Conservation (phyloP, 37 sponge, comb jelly and placozoan genomes). For the Cliona cf. orientalis region DNA sequence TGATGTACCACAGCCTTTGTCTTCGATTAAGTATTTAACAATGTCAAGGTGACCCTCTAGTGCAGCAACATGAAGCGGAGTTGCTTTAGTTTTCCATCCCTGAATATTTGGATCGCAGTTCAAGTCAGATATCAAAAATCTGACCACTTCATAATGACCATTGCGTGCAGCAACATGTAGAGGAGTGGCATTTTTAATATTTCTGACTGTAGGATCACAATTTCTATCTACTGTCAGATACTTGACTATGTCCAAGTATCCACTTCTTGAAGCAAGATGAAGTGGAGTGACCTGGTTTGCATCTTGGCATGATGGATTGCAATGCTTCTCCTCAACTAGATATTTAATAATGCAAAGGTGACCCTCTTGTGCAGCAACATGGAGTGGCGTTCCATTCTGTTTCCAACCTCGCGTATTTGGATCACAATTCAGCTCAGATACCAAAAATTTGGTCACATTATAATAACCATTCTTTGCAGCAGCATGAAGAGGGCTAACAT, state of each 20-base stretch:
- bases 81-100: too few species aligned
- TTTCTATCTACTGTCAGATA: neutral
- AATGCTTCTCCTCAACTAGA: slow-evolving; percentile 1
- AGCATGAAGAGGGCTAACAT: neutral
- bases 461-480: neutral
- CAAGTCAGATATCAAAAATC: neutral
- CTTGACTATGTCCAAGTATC: slow-evolving; percentile 20
- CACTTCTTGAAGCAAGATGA: slow-evolving; percentile 8
- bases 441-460: neutral
- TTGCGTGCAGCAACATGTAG: slow-evolving; percentile 36
- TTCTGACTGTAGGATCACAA: neutral
- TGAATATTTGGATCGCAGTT: slow-evolving; percentile 11
- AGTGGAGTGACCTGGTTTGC: slow-evolving; percentile 29
- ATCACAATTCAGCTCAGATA: slow-evolving; percentile 4
- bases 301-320: neutral
- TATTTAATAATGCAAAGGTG: slow-evolving; percentile 13
- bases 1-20: too few species aligned
- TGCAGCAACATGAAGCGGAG: too few species aligned
- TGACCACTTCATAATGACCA: slow-evolving; percentile 19
- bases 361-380: slow-evolving; percentile 5
- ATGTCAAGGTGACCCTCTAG: too few species aligned
- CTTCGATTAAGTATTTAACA: too few species aligned
- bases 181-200: slow-evolving; percentile 12
- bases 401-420: neutral
- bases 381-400: neutral